phyloP scores from a whole-genome alignment of 2,888 invertebrate genomes.

The Oscheius myriophilus region DNA sequence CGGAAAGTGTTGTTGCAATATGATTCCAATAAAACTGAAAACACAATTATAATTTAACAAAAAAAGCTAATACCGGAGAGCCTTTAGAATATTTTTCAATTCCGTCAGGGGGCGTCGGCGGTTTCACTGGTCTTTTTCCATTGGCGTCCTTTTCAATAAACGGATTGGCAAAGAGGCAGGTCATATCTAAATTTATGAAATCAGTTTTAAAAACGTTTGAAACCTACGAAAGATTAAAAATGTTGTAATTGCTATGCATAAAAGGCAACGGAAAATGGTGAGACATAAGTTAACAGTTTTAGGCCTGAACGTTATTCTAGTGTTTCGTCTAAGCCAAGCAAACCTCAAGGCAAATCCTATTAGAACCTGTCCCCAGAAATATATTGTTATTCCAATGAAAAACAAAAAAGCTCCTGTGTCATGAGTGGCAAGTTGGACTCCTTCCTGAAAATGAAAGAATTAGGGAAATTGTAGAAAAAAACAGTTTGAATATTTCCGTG shows the following conservation, averaged over 20 bases:
- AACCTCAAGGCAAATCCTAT: slow-evolving; percentile 28
- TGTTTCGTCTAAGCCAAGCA: no score
- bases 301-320: slow-evolving; percentile 24
- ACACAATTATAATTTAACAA: neutral
- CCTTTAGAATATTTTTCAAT: slow-evolving; percentile 32
- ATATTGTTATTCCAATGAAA: slow-evolving; percentile 37
- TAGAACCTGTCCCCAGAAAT: slow-evolving; percentile 32
- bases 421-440: slow-evolving; percentile 79
- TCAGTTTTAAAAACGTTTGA: neutral
- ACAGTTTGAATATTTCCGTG: neutral
- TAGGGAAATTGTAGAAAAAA: neutral
- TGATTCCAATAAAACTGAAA: slow-evolving; percentile 40
- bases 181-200: slow-evolving; percentile 32
- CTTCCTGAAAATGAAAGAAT: slow-evolving; percentile 74
- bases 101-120: slow-evolving; percentile 16
- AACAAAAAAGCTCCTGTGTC: slow-evolving; percentile 78
- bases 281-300: slow-evolving; percentile 23
- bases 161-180: slow-evolving; percentile 31
- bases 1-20: slow-evolving; percentile 33
- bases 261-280: slow-evolving; percentile 30
- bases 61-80: slow-evolving; percentile 10
- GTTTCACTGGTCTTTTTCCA: slow-evolving; percentile 27
- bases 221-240: slow-evolving; percentile 37
- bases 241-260: slow-evolving; percentile 21
- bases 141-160: slow-evolving; percentile 29